Conservation (phyloP, 2,888 invertebrate species). For the Rhopalosiphum nymphaeae region DNA sequence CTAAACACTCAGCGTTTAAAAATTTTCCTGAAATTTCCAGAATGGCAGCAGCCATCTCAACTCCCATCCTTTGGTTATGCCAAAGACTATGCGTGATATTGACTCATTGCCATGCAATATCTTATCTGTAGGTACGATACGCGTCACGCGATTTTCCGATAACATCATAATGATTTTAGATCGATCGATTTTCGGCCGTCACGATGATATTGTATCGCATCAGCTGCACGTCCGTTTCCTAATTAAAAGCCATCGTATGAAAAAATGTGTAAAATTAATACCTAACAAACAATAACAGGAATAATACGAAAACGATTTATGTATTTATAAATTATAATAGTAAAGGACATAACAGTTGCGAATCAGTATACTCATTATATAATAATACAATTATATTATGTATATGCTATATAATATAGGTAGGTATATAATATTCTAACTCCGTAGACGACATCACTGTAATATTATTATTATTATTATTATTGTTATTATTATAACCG, state of each 20-base stretch:
- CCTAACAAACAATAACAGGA: not conserved
- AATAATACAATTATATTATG: not conserved
- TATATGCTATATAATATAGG: not conserved
- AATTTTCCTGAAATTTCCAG: not conserved
- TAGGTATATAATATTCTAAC: slow-evolving; percentile 5
- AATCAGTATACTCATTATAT: not conserved
- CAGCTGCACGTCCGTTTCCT: not conserved
- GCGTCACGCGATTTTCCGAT: not conserved
- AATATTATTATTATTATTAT: not conserved
- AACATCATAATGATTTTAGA: not conserved
- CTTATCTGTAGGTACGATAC: not conserved
- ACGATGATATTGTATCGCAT: not conserved
- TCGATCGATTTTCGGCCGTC: not conserved
- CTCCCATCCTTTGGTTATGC: not conserved
- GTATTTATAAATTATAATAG: not conserved
- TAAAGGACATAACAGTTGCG: not conserved
- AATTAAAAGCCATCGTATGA: not conserved
- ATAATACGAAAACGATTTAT: not conserved
- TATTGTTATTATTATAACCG: not conserved
- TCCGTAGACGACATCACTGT: slow-evolving; percentile 15
- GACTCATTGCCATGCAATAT: not conserved
- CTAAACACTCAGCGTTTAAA: not conserved
- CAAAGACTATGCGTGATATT: not conserved
- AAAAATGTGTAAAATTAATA: not conserved
- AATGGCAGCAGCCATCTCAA: not conserved